Evolutionary conservation across 2,797 vertebrate species (phyloP).

Genomic region (Muscicapa striata): DNA sequence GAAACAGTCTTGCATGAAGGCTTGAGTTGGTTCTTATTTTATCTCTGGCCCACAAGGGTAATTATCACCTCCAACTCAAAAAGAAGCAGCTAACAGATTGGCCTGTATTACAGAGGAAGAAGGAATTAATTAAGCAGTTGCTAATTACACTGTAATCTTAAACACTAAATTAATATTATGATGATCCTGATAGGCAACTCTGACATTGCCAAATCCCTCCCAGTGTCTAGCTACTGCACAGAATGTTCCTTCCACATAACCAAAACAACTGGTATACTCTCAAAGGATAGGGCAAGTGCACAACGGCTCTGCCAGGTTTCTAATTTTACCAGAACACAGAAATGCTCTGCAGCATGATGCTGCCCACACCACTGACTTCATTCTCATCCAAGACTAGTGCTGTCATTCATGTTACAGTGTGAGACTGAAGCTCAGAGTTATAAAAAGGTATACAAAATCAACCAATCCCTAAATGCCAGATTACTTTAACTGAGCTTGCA

Average conservation of each 20-base stretch:
- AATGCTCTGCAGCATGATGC: neutral
- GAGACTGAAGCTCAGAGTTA: neutral
- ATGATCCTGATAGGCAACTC: constrained; percentile 60
- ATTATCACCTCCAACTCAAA: constrained; percentile 63
- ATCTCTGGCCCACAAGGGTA: constrained; percentile 29
- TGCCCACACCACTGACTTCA: neutral
- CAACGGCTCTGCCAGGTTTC: neutral
- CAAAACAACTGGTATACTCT: neutral
- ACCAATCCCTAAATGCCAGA: neutral
- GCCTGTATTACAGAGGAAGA: constrained; percentile 33
- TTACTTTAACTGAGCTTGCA: neutral
- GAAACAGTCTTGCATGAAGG: constrained; percentile 27
- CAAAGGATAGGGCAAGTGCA: neutral
- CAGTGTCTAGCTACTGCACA: neutral
- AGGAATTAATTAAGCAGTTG: constrained; percentile 54
- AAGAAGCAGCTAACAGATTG: constrained; percentile 61
- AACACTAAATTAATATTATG: constrained; percentile 63
- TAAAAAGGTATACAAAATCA: neutral
- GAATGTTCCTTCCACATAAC: neutral
- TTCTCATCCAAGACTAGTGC: neutral
- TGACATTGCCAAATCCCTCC: constrained; percentile 57
- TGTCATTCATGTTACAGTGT: neutral
- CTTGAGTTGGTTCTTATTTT: constrained; percentile 46
- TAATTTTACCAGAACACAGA: neutral
- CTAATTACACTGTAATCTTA: constrained; percentile 64